Percentiles rank a stretch among this genome's conserved stretches.
Evolutionary conservation across 35 echinoderm and acorn worm genomes (phyloP).

Genomic region (Stichopus chloronotus): DNA sequence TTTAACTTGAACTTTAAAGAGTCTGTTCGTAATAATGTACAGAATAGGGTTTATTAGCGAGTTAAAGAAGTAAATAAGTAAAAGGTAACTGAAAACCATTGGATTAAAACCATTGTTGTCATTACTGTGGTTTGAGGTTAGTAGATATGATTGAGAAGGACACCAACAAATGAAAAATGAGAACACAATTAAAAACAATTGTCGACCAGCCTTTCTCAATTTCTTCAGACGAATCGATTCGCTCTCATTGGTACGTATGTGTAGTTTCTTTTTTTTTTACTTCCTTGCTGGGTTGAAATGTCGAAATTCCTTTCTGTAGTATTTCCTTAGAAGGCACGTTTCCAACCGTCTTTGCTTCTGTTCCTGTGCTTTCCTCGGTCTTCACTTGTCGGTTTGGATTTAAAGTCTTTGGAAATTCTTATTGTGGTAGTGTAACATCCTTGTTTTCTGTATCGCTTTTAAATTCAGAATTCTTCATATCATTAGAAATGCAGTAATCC

Average conservation of each 20-base stretch:
- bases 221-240: neutral
- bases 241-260: neutral
- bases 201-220: neutral
- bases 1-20: no score
- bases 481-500: no score
- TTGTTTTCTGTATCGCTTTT: no score
- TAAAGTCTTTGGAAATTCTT: neutral
- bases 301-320: neutral
- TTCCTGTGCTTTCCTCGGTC: no score
- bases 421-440: neutral
- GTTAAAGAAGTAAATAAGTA: neutral
- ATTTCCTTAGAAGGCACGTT: neutral
- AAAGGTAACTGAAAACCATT: neutral
- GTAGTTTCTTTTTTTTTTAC: neutral
- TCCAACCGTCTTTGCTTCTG: neutral
- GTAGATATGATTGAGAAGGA: neutral
- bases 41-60: neutral
- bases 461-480: no score
- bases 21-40: neutral
- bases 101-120: neutral
- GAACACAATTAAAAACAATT: neutral
- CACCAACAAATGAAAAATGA: neutral
- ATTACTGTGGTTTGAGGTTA: neutral
- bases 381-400: no score
- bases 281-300: neutral